These are phyloP conservation scores for Varanus komodoensis DNA, from an alignment of 2,113 vertebrate genomes.

Conservation along the genomic window DNA sequence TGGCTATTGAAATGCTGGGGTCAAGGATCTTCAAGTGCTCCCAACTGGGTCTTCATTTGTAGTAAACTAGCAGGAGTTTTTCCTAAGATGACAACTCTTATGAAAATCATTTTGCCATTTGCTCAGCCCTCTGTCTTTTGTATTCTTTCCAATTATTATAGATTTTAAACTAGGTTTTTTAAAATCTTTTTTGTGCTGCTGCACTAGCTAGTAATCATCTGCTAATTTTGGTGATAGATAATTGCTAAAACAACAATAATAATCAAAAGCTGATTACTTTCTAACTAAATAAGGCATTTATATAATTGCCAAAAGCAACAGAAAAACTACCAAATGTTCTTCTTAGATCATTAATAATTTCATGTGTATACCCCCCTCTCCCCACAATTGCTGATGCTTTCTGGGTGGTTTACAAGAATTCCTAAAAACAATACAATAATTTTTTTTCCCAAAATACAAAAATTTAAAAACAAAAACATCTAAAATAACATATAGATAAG, in stretches of 20 bases:
- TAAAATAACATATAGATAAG: too few relatives aligned
- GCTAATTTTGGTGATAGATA: neutral
- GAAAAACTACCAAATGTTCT: neutral
- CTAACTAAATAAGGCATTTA: neutral
- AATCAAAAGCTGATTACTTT: neutral
- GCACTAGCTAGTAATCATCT: neutral
- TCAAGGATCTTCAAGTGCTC: neutral
- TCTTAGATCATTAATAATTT: neutral
- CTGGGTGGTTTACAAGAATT: too few relatives aligned
- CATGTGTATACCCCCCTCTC: too few relatives aligned
- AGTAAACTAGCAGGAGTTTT: too few relatives aligned
- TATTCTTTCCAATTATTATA: neutral
- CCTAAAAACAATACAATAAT: too few relatives aligned
- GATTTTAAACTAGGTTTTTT: neutral
- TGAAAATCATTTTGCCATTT: neutral
- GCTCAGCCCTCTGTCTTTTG: neutral
- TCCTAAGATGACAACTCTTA: neutral
- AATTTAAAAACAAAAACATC: too few relatives aligned
- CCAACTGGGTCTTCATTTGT: neutral
- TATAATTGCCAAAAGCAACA: neutral
- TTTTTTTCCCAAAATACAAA: too few relatives aligned
- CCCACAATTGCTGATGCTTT: too few relatives aligned
- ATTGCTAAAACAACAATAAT: neutral
- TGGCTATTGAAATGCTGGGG: neutral
- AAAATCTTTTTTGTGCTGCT: neutral